Evolutionary conservation across 2,888 invertebrate genomes (phyloP), one percentile per base, ranked within the genome.

Genomic region (Oasisia sp.): DNA sequence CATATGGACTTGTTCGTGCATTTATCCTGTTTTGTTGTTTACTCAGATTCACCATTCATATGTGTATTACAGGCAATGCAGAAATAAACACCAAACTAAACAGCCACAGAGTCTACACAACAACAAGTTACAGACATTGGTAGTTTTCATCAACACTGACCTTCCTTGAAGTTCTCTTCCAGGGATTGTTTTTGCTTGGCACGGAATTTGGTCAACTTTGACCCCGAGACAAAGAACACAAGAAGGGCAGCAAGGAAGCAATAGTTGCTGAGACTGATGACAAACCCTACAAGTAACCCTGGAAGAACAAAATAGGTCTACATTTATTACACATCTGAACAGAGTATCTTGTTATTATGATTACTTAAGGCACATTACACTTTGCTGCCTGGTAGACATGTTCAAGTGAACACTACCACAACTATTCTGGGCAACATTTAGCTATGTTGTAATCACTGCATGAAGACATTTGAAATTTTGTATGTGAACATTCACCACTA

Each of bases 81-180:
- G 27, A 74, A 74, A 74, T 74, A 74, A 74, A 27, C 74, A 74
- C 14, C 27, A 19, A 27, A 27, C n/a, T 74, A 27, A 74, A 74
- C 3, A 19, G 74, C 74, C 3, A 50, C 50, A 50, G 9, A 50
- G 50, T 50, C 50, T 50, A 14, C 0, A 50, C 74, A 74, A 74
- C 27, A 27, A 74, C 27, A 27, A 74, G 74, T 74, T n/a, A 74
- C 19, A 56, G 19, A 11, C 56, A 56, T 19, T 56, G 56, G 1
- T 14, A 56, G 56, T 56, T 56, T 56, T 14, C 11, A 9, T 32
- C 5, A 32, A 19, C 7, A 74, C 92, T 12, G 44, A 98, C 98
- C 98, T 97, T 98, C 98, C 96, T 98, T 98, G 94, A 97, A 98
- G 95, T 98, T 98, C 91, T 97, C 97, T 95, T 98, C 98, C 92